Evolutionary conservation across 2,797 vertebrate species (phyloP).

Genomic region (Eptatretus atami): DNA sequence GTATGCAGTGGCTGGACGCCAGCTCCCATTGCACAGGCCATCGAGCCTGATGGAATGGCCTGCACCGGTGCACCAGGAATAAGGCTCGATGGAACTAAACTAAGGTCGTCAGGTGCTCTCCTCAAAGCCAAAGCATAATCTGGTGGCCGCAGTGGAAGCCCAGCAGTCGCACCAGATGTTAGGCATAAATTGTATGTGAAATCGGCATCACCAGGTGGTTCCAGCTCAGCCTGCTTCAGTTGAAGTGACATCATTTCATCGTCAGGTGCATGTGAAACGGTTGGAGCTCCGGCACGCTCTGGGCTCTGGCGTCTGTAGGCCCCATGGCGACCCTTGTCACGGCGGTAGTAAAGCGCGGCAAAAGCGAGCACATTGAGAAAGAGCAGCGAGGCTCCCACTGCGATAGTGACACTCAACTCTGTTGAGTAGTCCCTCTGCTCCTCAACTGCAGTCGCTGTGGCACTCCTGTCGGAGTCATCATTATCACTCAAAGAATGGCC

Average conservation of each 20-base stretch:
- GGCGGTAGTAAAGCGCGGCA: slow-evolving; percentile 81
- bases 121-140: slow-evolving; percentile 84
- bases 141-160: slow-evolving; percentile 48
- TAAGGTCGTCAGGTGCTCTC: slow-evolving; percentile 82
- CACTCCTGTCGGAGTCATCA: no score
- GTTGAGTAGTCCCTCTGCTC: slow-evolving; percentile 88
- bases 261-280: slow-evolving; percentile 44
- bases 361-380: slow-evolving; percentile 91
- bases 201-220: background rate
- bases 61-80: slow-evolving; percentile 70
- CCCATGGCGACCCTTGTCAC: slow-evolving; percentile 81
- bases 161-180: slow-evolving; percentile 29
- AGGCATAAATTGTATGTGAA: slow-evolving; percentile 9
- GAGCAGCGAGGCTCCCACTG: slow-evolving; percentile 67
- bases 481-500: no score
- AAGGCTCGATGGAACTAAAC: slow-evolving; percentile 88
- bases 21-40: slow-evolving; percentile 18
- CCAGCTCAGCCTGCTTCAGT: slow-evolving; percentile 52
- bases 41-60: slow-evolving; percentile 22
- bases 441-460: slow-evolving; percentile 17
- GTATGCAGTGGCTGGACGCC: slow-evolving; percentile 85
- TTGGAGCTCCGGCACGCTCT: slow-evolving; percentile 31
- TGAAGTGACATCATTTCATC: slow-evolving; percentile 87
- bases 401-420: slow-evolving; percentile 82
- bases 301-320: slow-evolving; percentile 53